Conservation (phyloP, 2,888 invertebrate species). For the Willowsia nigromaculata region DNA sequence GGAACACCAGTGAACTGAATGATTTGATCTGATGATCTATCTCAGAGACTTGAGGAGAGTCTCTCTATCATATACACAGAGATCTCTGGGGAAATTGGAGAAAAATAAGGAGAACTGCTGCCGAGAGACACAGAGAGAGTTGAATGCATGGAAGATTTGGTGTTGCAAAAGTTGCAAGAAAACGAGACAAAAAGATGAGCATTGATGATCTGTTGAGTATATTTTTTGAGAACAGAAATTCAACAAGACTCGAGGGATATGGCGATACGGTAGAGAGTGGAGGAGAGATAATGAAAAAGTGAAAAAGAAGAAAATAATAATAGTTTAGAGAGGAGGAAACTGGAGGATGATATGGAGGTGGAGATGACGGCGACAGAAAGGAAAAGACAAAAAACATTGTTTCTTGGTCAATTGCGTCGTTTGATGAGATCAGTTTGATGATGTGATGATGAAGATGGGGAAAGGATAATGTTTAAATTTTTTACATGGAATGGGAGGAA, state of each 20-base stretch:
- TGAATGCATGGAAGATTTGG: background rate
- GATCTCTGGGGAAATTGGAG: constrained; percentile 64
- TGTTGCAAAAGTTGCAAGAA: background rate
- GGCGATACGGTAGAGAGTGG: background rate
- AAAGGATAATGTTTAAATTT: background rate
- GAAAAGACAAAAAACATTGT: no score
- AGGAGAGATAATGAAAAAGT: background rate
- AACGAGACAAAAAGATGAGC: background rate
- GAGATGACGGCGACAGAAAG: background rate
- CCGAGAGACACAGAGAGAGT: constrained; percentile 7
- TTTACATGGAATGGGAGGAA: background rate
- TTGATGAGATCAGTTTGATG: constrained; percentile 60
- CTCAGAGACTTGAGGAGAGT: background rate
- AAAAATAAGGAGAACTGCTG: constrained; percentile 26
- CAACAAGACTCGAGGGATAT: constrained; percentile 66
- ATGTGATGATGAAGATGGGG: background rate
- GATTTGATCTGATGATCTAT: constrained; percentile 50
- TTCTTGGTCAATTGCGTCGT: constrained; percentile 58
- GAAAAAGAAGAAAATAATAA: background rate
- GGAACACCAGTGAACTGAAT: constrained; percentile 45
- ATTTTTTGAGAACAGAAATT: background rate
- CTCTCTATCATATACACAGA: background rate
- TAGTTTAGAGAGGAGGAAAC: background rate
- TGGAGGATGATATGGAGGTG: background rate
- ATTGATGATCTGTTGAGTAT: background rate